Conservation (phyloP, 2,113 vertebrate species). For the Sturnus vulgaris region DNA sequence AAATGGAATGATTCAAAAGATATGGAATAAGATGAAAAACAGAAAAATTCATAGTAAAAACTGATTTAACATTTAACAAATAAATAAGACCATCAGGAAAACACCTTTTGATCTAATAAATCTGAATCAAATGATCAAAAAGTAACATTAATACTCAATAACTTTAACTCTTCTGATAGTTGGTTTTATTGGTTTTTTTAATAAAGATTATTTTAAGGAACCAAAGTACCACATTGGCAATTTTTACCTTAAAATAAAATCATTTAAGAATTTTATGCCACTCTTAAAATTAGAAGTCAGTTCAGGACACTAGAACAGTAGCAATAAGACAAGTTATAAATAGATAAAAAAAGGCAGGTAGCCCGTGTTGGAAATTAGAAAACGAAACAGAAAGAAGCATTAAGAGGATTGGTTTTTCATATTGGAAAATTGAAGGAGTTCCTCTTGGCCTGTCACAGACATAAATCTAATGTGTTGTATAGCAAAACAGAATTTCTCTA, state of each 20-base stretch:
- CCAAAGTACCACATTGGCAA: fast-evolving
- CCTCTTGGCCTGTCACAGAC: background rate
- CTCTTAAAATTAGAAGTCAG: background rate
- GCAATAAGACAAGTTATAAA: background rate
- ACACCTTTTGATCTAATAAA: background rate
- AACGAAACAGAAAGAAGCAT: background rate
- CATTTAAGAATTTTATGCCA: background rate
- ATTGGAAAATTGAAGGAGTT: background rate
- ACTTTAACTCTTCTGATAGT: background rate
- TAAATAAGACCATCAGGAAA: background rate
- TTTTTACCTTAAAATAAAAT: background rate
- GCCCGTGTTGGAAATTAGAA: background rate
- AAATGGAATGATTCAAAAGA: background rate
- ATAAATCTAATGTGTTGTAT: background rate
- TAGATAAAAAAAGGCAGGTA: background rate
- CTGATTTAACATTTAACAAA: background rate
- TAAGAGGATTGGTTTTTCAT: background rate
- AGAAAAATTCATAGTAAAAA: background rate
- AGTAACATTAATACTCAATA: background rate
- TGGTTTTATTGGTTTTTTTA: background rate
- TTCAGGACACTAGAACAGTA: background rate
- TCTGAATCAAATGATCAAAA: background rate
- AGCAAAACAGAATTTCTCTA: background rate
- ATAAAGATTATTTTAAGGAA: background rate
- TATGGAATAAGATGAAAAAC: background rate